Percentiles rank a stretch among this genome's conserved stretches.
Evolutionary conservation across 35 echinoderm and acorn worm genomes (phyloP).

Genomic region (Eucidaris tribuloides): DNA sequence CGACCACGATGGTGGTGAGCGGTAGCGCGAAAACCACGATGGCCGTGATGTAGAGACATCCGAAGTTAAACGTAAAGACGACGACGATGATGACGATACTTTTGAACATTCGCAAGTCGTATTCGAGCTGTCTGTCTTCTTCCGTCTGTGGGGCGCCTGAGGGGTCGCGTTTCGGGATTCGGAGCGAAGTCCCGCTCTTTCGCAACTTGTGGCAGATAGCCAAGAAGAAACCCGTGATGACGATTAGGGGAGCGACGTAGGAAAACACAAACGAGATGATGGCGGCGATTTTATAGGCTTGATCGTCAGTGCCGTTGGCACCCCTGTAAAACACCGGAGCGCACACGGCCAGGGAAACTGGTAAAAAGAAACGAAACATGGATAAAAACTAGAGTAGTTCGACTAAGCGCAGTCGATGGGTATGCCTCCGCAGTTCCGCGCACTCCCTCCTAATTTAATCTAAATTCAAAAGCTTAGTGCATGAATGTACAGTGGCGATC

Average conservation of each 20-base stretch:
- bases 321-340: conserved; percentile 4
- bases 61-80: conserved; percentile 17
- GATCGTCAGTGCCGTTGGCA: neutral
- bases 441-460: no score
- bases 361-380: no score
- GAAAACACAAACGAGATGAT: conserved; percentile 7
- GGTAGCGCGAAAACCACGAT: neutral
- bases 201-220: neutral
- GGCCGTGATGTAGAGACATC: neutral
- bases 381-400: no score
- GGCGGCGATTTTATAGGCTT: neutral
- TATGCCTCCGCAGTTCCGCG: no score
- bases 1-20: neutral
- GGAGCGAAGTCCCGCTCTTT: neutral
- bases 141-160: no score
- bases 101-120: no score
- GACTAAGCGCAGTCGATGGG: no score
- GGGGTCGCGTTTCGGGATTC: neutral
- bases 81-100: conserved; percentile 12
- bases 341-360: conserved; percentile 1
- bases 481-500: no score
- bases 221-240: conserved; percentile 13
- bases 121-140: no score
- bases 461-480: no score
- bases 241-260: conserved; percentile 3